phyloP scores from a whole-genome alignment of 2,888 invertebrate genomes.

The Caenorhabditis parvicauda region DNA sequence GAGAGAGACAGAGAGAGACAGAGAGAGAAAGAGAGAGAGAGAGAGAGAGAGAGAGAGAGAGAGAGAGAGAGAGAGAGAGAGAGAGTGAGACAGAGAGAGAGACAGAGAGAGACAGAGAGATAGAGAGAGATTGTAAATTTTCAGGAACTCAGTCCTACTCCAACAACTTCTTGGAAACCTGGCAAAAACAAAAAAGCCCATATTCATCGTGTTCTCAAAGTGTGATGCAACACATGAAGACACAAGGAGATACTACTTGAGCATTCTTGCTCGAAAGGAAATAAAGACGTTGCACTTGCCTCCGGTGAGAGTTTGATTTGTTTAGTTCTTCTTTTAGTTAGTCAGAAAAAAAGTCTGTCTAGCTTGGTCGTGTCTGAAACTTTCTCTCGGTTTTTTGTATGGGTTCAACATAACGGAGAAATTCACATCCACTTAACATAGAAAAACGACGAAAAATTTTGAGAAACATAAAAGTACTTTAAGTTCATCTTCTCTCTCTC shows the following conservation, averaged over 20 bases:
- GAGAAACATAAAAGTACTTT: too few species aligned
- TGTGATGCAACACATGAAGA: slow-evolving; percentile 74
- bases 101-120: too few species aligned
- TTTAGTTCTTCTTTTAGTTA: slow-evolving; percentile 2
- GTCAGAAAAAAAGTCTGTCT: too few species aligned
- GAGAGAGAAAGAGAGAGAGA: too few species aligned
- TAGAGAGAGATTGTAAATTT: slow-evolving; percentile 4
- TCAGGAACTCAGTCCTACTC: slow-evolving; percentile 4
- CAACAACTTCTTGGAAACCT: slow-evolving; percentile 31
- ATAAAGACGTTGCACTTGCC: slow-evolving; percentile 70
- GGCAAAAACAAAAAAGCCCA: slow-evolving; percentile 85
- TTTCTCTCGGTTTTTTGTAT: slow-evolving; percentile 63
- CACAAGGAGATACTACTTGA: slow-evolving; percentile 81
- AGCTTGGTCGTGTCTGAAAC: too few species aligned
- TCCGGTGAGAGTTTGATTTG: slow-evolving; percentile 19
- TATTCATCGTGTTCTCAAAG: slow-evolving; percentile 90
- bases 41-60: too few species aligned
- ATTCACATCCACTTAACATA: neutral
- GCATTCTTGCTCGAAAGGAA: slow-evolving; percentile 82
- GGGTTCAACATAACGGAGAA: too few species aligned
- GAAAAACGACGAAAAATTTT: neutral
- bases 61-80: too few species aligned
- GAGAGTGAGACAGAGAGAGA: too few species aligned
- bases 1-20: too few species aligned
- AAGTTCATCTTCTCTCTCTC: too few species aligned